Conservation (phyloP, 2,797 vertebrate species). For the Pseudochirops corinnae region DNA sequence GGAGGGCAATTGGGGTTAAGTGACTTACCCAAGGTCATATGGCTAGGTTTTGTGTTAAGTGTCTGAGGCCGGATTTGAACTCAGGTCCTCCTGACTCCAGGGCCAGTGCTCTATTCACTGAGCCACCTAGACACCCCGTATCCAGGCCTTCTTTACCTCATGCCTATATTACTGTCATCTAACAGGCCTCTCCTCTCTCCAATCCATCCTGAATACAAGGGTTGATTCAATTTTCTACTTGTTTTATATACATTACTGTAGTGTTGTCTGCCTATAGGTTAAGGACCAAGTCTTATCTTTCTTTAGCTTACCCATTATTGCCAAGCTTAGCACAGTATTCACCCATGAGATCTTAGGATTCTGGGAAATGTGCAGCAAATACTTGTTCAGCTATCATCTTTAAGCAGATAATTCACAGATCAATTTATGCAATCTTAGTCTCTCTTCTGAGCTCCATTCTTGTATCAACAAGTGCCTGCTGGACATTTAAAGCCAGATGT, state of each 20-base stretch:
- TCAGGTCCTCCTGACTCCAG: no score
- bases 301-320: background rate
- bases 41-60: no score
- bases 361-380: background rate
- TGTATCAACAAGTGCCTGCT: background rate
- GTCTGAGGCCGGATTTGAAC: no score
- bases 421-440: background rate
- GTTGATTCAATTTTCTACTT: background rate
- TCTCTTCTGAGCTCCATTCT: background rate
- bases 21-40: no score
- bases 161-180: background rate
- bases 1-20: no score
- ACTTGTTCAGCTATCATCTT: background rate
- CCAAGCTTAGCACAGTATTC: background rate
- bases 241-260: background rate
- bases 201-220: background rate
- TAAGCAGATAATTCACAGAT: background rate
- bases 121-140: background rate
- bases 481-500: background rate
- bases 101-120: no score
- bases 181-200: background rate
- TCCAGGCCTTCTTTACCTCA: background rate
- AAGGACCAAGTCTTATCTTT: background rate
- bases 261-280: background rate
- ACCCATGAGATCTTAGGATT: background rate